A percentile compares a stretch with the other conserved stretches of the same genome.
These are phyloP conservation scores for Chaenocephalus aceratus DNA, from an alignment of 2,113 vertebrate genomes.

Conservation along the genomic window DNA sequence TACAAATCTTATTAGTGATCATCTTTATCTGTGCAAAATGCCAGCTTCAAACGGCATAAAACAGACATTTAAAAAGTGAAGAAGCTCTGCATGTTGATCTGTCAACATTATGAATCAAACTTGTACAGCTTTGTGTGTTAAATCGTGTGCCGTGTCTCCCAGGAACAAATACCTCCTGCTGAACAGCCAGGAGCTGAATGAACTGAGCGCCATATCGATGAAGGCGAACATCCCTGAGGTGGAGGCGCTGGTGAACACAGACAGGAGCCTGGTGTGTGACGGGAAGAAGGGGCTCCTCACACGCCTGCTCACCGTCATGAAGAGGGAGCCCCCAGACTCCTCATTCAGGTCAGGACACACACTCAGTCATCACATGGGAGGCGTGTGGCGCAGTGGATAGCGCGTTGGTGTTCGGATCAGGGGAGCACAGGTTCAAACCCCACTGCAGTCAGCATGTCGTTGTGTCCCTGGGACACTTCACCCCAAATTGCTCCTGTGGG, in stretches of 20 bases:
- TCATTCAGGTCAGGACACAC: constrained; percentile 90
- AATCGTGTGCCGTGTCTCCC: constrained; percentile 36
- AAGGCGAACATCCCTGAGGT: constrained; percentile 98
- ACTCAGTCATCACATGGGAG: background rate
- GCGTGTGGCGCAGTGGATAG: too few species aligned
- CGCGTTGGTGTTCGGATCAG: too few species aligned
- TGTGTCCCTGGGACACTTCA: too few species aligned
- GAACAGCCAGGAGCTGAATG: constrained; percentile 96
- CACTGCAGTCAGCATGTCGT: too few species aligned
- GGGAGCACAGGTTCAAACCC: too few species aligned
- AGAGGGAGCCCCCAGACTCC: constrained; percentile 96
- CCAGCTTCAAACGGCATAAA: too few species aligned
- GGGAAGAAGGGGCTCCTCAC: constrained; percentile 97
- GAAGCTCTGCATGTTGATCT: too few species aligned
- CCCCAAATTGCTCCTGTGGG: too few species aligned
- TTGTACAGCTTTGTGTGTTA: background rate
- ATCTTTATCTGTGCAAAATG: too few species aligned
- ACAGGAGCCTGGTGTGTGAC: constrained; percentile 96
- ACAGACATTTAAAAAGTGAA: too few species aligned
- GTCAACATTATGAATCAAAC: too few species aligned
- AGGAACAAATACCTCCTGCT: constrained; percentile 98
- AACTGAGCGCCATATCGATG: constrained; percentile 96
- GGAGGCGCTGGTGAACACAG: constrained; percentile 96
- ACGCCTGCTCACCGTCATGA: constrained; percentile 96
- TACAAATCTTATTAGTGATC: too few species aligned